Evolutionary conservation across 2,888 invertebrate species (phyloP).

Genomic region (Drosophila kuntzei): DNA sequence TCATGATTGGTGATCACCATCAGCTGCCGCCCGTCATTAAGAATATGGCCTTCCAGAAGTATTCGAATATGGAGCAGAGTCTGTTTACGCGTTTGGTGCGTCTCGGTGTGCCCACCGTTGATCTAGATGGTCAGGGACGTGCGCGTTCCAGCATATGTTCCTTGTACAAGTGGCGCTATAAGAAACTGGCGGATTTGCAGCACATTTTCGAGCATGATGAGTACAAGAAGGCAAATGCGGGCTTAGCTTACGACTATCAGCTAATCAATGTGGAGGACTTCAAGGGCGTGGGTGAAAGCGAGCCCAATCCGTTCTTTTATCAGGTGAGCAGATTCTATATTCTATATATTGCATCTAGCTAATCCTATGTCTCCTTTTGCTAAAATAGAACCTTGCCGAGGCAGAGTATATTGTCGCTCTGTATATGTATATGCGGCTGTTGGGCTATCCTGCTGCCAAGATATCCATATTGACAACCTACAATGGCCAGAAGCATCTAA

Average conservation of each 20-base stretch:
- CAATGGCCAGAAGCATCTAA: constrained; percentile 99
- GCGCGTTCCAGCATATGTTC: constrained; percentile 96
- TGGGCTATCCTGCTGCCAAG: constrained; percentile 98
- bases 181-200: constrained; percentile 95
- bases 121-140: constrained; percentile 98
- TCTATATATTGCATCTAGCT: neutral
- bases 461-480: constrained; percentile 99
- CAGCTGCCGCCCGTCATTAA: constrained; percentile 99
- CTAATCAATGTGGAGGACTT: constrained; percentile 98
- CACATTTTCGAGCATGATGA: constrained; percentile 94
- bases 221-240: constrained; percentile 96
- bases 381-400: constrained; percentile 91
- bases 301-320: constrained; percentile 99
- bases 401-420: constrained; percentile 98
- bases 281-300: constrained; percentile 98
- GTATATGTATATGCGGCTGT: constrained; percentile 98
- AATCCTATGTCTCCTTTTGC: neutral
- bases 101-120: constrained; percentile 98
- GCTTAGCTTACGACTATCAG: constrained; percentile 97
- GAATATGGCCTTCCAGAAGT: constrained; percentile 99
- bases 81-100: constrained; percentile 98
- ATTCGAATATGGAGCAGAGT: constrained; percentile 99
- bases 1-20: constrained; percentile 99
- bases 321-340: constrained; percentile 88
- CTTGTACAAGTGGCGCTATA: constrained; percentile 98